Evolutionary conservation across 1,140 invertebrate species (phyloP).

Genomic region (Polypedilum pembai): DNA sequence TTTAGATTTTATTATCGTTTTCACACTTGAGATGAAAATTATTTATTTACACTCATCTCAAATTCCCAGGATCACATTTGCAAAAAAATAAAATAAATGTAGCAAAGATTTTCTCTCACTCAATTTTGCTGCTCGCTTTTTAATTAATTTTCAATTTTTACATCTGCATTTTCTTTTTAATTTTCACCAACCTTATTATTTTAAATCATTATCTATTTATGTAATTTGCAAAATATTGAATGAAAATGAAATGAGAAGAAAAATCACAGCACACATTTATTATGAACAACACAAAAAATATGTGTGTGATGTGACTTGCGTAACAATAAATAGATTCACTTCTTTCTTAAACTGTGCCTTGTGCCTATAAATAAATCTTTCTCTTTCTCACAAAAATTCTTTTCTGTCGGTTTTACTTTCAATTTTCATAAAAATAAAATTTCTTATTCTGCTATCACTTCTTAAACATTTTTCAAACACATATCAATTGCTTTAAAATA

Average conservation of each 20-base stretch:
- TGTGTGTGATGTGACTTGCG: conserved; percentile 1
- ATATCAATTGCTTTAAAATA: not conserved
- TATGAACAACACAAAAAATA: not conserved
- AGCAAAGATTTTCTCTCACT: too few relatives aligned
- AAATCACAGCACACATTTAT: not conserved
- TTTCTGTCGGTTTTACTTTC: not conserved
- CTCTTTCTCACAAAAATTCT: not conserved
- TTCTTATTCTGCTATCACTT: not conserved
- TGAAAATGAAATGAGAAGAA: not conserved
- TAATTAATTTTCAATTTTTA: too few relatives aligned
- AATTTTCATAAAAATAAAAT: not conserved
- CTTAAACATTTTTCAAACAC: not conserved
- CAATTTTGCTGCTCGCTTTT: too few relatives aligned
- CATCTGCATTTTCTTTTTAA: not conserved
- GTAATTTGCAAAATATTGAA: not conserved
- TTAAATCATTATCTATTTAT: not conserved
- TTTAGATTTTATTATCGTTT: too few relatives aligned
- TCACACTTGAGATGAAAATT: too few relatives aligned
- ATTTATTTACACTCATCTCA: too few relatives aligned
- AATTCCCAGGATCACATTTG: too few relatives aligned
- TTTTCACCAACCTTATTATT: not conserved
- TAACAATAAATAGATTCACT: conserved; percentile 23
- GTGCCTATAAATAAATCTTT: conserved; percentile 14
- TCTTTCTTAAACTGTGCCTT: not conserved
- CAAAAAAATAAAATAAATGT: too few relatives aligned